Base-by-base conservation (phyloP, 2,888 invertebrate genomes). In the Calephelis perditalis region DNA sequence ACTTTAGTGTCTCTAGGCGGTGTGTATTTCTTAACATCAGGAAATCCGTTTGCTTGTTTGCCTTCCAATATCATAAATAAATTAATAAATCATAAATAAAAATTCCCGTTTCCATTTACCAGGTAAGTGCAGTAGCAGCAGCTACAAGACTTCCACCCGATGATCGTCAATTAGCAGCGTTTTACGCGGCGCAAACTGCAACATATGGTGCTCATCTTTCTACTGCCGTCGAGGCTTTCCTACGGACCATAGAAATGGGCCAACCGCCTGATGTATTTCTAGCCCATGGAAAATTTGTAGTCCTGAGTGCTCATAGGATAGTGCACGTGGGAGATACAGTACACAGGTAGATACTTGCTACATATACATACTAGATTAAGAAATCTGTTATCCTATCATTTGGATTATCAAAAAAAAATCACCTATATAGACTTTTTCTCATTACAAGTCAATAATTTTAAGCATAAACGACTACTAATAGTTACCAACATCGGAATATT, bases 291-390 rank as follows among this genome's bases (percentile, higher is more conserved):
- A 98, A 98, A 82, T 97, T 97, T 82, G 97, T 99, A 9, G 96
- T 98, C 45, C 92, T 99, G 57, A 96, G 96, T 78, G 98, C 98
- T 37, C 98, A 98, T 78, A 95, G 98, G 79, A 92, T 99, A 75
- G 97, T 99, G 26, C 96, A 97, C 78, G 98, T 98, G 65, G 98
- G 98, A 58, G 98, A 99, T 86, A 97, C 96, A 57, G 96, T 98
- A 40, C 95, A 97, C 79, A 84, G 87, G 88, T 88, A 36, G 11
- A 47, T 57, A 46, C 7, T 7, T 44, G 15, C 11, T 26, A 40
- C 40, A 40, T 40, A 40, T 40, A 26, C 26, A 26, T 26, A 26
- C 26, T 26, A 26, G 26, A 15, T 15, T 15, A 15, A 15, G 15
- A 15, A 15, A 15, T 15, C 15, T 15, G 15, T 15, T 15, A 15